Percentiles rank a stretch among this genome's conserved stretches.
Conservation (phyloP, 2,113 vertebrate species). For the Hylia prasina region DNA sequence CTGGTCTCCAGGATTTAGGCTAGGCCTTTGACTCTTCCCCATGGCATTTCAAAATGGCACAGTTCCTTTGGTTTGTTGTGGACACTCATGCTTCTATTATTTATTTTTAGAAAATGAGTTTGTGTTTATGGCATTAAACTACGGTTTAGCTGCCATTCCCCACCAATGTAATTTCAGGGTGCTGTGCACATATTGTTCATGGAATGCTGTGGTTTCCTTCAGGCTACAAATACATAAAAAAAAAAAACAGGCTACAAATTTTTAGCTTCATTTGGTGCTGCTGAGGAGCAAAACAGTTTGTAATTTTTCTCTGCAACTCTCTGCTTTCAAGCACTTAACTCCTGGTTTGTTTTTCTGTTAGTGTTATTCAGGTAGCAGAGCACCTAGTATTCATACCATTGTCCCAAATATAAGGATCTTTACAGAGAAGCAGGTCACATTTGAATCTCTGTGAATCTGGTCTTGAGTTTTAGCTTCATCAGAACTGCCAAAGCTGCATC, state of each 20-base stretch:
- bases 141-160: not conserved
- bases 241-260: not conserved
- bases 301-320: not conserved
- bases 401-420: not conserved
- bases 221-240: not conserved
- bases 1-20: not conserved
- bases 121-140: not conserved
- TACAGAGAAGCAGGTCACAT: not conserved
- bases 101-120: not conserved
- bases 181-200: not conserved
- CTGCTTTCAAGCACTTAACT: not conserved
- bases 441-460: not conserved
- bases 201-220: not conserved
- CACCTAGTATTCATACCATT: not conserved
- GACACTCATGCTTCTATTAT: not conserved
- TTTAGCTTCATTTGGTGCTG: not conserved
- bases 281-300: not conserved
- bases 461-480: not conserved
- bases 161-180: not conserved
- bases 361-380: not conserved
- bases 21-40: not conserved
- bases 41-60: not conserved
- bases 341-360: not conserved
- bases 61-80: not conserved
- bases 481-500: not conserved